Evolutionary conservation across 2,797 vertebrate species (phyloP), one percentile per base, ranked within the genome.

Genomic region (Muscicapa comitata): DNA sequence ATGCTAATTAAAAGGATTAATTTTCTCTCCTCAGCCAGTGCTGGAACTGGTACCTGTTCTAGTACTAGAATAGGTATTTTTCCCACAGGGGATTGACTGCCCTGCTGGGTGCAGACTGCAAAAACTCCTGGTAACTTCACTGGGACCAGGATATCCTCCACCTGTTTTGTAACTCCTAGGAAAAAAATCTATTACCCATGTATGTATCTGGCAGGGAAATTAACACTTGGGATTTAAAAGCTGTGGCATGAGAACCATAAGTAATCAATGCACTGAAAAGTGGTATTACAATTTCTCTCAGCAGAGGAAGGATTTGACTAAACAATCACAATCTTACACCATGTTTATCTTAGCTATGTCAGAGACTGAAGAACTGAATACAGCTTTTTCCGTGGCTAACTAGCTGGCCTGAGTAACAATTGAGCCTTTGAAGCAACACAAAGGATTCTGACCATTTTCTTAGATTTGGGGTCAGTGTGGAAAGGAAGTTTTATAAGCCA

Each of bases 401-500:
- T 82, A 62, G 88, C 95, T 98, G 97, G 96, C 91, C 84, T 95
- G 91, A 94, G 66, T 96, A 97, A 98, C 96, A 98, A 94, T 71
- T 50, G 67, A 91, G 91, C 58, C 35, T 97, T 97, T 97, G 97
- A 98, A 97, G 92, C 71, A 94, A 91, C 86, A 77, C 88, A 97
- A 96, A 86, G 91, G 89, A 93, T 97, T 94, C 63, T 96, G 94
- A 97, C 95, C 93, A 97, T 96, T 96, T 95, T 94, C 97, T 98
- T 97, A 94, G 91, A 68, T 93, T 96, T 94, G 92, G 94, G 97
- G 97, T 98, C 97, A 97, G 79, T 42, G 65, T 85, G 94, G 88
- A 97, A 96, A 96, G 96, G 97, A 97, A 97, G 85, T 94, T 97
- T 97, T 94, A 90, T 96, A 97, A 97, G 94, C 96, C 97, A 95